Evolutionary conservation across 2,113 vertebrate species (phyloP).

Genomic region (Taurulus bubalis): DNA sequence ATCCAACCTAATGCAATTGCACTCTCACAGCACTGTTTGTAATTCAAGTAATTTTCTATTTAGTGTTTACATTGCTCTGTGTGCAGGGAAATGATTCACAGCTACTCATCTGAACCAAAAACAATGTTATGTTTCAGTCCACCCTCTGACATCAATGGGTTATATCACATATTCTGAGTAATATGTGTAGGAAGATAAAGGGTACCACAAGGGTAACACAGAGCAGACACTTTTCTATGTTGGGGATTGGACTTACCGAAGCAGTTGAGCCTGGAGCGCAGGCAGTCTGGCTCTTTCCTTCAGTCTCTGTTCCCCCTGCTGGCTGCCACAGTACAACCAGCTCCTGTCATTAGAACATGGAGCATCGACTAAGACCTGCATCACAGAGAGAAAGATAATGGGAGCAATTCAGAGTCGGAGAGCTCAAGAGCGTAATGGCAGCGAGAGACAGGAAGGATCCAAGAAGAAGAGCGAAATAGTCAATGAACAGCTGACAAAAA

Average conservation of each 20-base stretch:
- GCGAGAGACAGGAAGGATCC: background rate
- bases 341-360: constrained; percentile 98
- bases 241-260: constrained; percentile 65
- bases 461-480: background rate
- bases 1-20: background rate
- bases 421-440: background rate
- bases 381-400: background rate
- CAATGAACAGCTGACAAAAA: background rate
- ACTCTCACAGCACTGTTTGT: background rate
- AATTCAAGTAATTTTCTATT: background rate
- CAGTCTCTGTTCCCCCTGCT: constrained; percentile 79
- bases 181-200: background rate
- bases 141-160: background rate
- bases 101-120: background rate
- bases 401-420: background rate
- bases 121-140: background rate
- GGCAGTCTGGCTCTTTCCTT: constrained; percentile 77
- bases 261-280: constrained; percentile 79
- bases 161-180: background rate
- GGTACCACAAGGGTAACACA: background rate
- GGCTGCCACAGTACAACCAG: constrained; percentile 88
- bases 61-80: background rate
- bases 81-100: background rate
- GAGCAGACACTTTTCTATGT: background rate
- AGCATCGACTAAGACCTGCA: constrained; percentile 85